Evolutionary conservation across 2,797 vertebrate genomes (phyloP), one percentile per base, ranked within the genome.

Genomic region (Carduelis carduelis): DNA sequence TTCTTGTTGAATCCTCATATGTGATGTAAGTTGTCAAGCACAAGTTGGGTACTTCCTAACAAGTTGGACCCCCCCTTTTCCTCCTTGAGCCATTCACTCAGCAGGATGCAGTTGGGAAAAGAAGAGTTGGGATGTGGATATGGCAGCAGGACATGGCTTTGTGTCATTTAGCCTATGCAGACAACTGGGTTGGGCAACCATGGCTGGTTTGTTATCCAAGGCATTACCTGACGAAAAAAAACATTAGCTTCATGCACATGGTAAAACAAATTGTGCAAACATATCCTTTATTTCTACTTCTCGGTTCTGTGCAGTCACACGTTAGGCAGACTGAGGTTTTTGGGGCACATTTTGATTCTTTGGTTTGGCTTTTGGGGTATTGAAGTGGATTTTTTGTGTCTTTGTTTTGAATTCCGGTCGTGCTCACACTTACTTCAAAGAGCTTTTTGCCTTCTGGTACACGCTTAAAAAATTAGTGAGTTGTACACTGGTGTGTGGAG

Each of bases 401-500:
- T 74, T 23, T 81, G 39, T 4, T 63, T 82, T 78, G 34, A 28
- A 55, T 75, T 87, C 34, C 1, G 2, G 0, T 69, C 47, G 8
- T 34, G 27, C 66, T 74, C 81, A 41, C 5, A 1, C 37, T 82
- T 77, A 15, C 28, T 55, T 72, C 8, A 11, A 43, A 68, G 53
- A 19, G 14, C 53, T 74, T 59, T 84, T 71, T 83, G 37, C 35
- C 22, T 44, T 63, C 59, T 92, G 35, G 8, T 84, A 55, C 34
- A 24, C 41, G 28, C 49, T 87, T 88, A 80, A 85, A 89, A 95
- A 90, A 83, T 81, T n/a, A 91, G 46, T 41, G 55, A 83, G 32
- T 84, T 75, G 43, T 74, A 61, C 0, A 0, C 84, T 92, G 70
- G 46, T 70, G 37, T 43, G 59, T 79, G 52, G 59, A 94, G 63